These are phyloP conservation scores for Limanda limanda DNA, from an alignment of 2,113 vertebrate genomes.

Conservation along the genomic window DNA sequence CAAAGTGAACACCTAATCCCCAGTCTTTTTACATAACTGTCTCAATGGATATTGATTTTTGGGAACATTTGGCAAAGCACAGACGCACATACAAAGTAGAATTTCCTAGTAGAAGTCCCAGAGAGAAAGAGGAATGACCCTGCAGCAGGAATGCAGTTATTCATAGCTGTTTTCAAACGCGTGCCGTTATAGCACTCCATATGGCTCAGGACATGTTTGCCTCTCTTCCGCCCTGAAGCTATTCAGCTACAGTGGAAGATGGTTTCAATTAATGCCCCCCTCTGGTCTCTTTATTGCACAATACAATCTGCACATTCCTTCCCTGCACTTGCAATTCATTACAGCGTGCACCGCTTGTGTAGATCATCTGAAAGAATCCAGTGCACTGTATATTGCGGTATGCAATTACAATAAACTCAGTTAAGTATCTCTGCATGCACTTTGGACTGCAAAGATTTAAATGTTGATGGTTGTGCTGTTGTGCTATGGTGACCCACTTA, in stretches of 20 bases:
- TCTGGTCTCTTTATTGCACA: constrained; percentile 73
- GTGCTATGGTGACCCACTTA: constrained; percentile 69
- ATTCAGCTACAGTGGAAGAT: constrained; percentile 67
- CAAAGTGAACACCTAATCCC: constrained; percentile 48
- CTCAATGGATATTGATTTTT: constrained; percentile 50
- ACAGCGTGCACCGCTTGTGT: constrained; percentile 38
- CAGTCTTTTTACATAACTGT: constrained; percentile 55
- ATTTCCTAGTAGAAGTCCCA: constrained; percentile 13
- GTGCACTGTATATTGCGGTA: constrained; percentile 6
- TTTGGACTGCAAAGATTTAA: background rate
- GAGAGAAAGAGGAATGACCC: constrained; percentile 61
- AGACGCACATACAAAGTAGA: constrained; percentile 58
- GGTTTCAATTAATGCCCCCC: constrained; percentile 81
- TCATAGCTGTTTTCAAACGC: constrained; percentile 68
- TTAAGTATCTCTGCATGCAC: constrained; percentile 18
- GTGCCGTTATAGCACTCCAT: constrained; percentile 67
- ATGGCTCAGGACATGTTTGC: constrained; percentile 70
- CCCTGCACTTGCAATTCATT: constrained; percentile 57
- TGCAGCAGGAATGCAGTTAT: constrained; percentile 63
- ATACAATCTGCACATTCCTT: constrained; percentile 73
- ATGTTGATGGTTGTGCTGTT: constrained; percentile 1
- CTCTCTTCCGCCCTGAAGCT: constrained; percentile 62
- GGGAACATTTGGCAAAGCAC: constrained; percentile 74
- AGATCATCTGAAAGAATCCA: constrained; percentile 44
- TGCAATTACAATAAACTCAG: constrained; percentile 29